Base-by-base conservation (phyloP, 2,113 vertebrate genomes). In the Nycticryphes semicollaris region DNA sequence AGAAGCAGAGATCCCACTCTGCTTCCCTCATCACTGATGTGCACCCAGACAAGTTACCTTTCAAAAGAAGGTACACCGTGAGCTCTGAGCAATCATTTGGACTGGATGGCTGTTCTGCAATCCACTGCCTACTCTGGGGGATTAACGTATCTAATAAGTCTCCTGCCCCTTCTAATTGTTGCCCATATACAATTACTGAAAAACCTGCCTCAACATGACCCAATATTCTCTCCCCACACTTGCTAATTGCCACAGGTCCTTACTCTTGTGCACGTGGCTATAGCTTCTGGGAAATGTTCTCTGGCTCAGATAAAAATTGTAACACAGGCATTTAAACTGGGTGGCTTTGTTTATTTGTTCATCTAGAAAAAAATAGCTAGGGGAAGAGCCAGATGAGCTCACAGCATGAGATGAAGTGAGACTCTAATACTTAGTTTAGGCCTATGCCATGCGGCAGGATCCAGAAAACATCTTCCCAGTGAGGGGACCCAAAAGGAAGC, bases 91-190 rank as follows among this genome's bases (percentile, higher is more conserved):
- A 97, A 95, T 86, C 69, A 59, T 47, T 88, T 92, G 59, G 90
- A 90, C 54, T 93, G 72, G 37, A 83, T 83, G 90, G 79, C 68
- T 86, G 43, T 93, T 96, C 94, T 95, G 95, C 96, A 97, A 96
- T 96, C 73, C 53, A 73, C 95, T 94, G 95, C 96, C 95, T 96
- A 94, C 92, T 94, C 90, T 73, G 80, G 80, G 56, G 72, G 83
- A 97, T 97, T 94, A 97, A 76, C 57, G 2, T 79, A 75, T 73
- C 72, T 96, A 96, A 96, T 94, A 91, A 96, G 57, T 19, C 92
- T 96, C 89, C 92, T 95, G 90, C 92, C 90, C 90, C 86, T 94
- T 93, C 80, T 96, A 93, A 96, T 96, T 96, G 96, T 87, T 93
- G 80, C 31, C 69, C 69, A 76, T 88, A 68, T 89, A 95, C 90